phyloP scores from a whole-genome alignment of 2,888 invertebrate species.

The Uloborus plumipes region DNA sequence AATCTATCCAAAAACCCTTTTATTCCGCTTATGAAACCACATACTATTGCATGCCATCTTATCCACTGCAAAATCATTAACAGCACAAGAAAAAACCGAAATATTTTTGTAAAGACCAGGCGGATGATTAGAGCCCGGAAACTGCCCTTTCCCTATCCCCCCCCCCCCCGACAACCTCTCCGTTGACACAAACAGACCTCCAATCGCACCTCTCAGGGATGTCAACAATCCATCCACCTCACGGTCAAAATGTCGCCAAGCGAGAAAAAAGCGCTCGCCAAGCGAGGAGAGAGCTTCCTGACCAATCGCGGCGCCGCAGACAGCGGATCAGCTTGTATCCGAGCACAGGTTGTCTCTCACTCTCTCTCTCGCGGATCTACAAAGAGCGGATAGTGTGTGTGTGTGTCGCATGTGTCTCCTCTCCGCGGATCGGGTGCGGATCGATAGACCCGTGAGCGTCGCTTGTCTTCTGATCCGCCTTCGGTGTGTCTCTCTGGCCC shows the following conservation, averaged over 20 bases:
- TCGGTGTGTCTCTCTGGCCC: background rate
- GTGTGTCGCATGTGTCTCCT: background rate
- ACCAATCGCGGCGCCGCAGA: slow-evolving; percentile 35
- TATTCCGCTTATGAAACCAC: too few species aligned
- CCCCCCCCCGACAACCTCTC: background rate
- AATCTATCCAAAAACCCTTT: too few species aligned
- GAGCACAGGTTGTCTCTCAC: slow-evolving; percentile 24
- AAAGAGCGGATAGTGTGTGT: slow-evolving; percentile 12
- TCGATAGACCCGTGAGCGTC: slow-evolving; percentile 23
- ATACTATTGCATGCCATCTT: too few species aligned
- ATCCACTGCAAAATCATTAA: too few species aligned
- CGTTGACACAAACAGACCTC: slow-evolving; percentile 28
- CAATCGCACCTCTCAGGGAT: slow-evolving; percentile 16
- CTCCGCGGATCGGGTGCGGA: background rate
- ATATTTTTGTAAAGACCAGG: too few species aligned
- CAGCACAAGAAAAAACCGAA: too few species aligned
- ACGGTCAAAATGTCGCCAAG: slow-evolving; percentile 35
- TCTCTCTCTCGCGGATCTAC: slow-evolving; percentile 21
- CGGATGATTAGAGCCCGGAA: too few species aligned
- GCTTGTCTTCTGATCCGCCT: background rate
- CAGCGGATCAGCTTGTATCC: too few species aligned
- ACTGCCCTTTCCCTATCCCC: background rate
- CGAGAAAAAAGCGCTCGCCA: slow-evolving; percentile 21
- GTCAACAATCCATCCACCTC: slow-evolving; percentile 31
- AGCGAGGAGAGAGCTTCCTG: slow-evolving; percentile 11